Conservation (phyloP, 2,888 invertebrate species). For the Drosophila ustulata region DNA sequence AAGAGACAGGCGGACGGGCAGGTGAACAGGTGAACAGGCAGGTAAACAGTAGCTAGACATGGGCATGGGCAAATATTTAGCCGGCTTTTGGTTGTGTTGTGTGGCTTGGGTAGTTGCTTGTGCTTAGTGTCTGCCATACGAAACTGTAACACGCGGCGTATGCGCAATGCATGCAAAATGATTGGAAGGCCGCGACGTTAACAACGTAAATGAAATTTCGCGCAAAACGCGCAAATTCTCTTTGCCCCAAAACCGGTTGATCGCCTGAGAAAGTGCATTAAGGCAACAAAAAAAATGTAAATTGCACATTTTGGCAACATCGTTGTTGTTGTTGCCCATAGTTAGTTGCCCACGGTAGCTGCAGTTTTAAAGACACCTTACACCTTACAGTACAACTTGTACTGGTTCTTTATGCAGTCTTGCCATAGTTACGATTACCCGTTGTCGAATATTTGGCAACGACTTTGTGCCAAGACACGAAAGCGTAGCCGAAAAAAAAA, state of each 20-base stretch:
- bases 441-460: constrained; percentile 69
- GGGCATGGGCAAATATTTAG: constrained; percentile 48
- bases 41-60: constrained; percentile 40
- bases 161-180: constrained; percentile 75
- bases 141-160: constrained; percentile 71
- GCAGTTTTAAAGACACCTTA: constrained; percentile 42
- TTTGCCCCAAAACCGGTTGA: constrained; percentile 61
- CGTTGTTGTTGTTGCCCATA: constrained; percentile 14
- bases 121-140: constrained; percentile 21
- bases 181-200: constrained; percentile 63
- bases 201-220: constrained; percentile 63
- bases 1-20: not conserved
- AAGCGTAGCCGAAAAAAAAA: constrained; percentile 45
- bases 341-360: constrained; percentile 30
- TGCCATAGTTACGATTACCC: constrained; percentile 54
- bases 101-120: constrained; percentile 24
- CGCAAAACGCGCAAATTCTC: constrained; percentile 69
- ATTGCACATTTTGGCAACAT: constrained; percentile 67
- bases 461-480: constrained; percentile 53
- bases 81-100: constrained; percentile 42
- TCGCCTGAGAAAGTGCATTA: constrained; percentile 75
- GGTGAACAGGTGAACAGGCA: constrained; percentile 3
- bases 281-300: constrained; percentile 69
- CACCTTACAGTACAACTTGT: constrained; percentile 39
- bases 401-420: constrained; percentile 58